Evolutionary conservation across 1,140 invertebrate species (phyloP).

Genomic region (Procambarus virginalis): DNA sequence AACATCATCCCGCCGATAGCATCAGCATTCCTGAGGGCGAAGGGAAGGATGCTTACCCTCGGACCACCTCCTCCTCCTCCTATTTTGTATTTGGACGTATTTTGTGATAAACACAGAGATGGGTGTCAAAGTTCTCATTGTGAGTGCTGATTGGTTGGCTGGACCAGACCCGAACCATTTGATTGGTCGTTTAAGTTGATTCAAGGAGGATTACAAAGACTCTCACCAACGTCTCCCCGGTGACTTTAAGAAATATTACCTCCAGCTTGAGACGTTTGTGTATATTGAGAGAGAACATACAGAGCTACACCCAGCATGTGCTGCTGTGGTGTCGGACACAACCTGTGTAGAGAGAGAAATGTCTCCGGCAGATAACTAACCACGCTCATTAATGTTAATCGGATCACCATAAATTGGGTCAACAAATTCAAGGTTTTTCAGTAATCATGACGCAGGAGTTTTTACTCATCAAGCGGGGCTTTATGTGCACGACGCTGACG

Average conservation of each 20-base stretch:
- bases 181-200: slow-evolving; percentile 21
- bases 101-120: slow-evolving; percentile 43
- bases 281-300: too few relatives aligned
- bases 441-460: background rate
- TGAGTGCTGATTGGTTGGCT: slow-evolving; percentile 24
- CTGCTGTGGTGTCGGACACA: too few relatives aligned
- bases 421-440: background rate
- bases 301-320: too few relatives aligned
- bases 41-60: background rate
- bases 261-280: too few relatives aligned
- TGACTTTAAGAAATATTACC: background rate
- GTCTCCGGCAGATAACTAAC: too few relatives aligned
- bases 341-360: too few relatives aligned
- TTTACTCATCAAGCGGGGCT: background rate
- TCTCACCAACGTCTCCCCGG: slow-evolving; percentile 1
- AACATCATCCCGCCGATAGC: slow-evolving; percentile 24
- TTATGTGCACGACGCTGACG: too few relatives aligned
- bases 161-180: background rate
- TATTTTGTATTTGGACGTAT: too few relatives aligned
- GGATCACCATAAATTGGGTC: background rate
- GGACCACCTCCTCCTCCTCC: background rate
- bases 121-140: slow-evolving; percentile 35
- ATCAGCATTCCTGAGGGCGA: slow-evolving; percentile 30
- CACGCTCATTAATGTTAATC: background rate
- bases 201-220: slow-evolving; percentile 22